phyloP scores from a whole-genome alignment of 2,113 vertebrate genomes.

The Gila orcuttii region DNA sequence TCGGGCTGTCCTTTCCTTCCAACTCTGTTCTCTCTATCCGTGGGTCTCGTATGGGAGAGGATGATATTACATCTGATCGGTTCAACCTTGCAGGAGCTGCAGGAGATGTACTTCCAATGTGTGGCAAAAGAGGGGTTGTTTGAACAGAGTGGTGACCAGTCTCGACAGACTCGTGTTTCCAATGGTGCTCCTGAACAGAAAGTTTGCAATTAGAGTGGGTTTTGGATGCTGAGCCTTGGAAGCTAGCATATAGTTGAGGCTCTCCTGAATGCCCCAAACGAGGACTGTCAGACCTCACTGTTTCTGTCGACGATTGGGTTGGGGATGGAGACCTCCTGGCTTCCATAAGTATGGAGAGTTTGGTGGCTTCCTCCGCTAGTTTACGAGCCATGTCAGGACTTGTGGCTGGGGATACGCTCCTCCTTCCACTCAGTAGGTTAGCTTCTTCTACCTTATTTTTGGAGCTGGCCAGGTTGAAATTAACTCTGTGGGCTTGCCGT shows the following conservation, averaged over 20 bases:
- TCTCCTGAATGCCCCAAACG: slow-evolving; percentile 43
- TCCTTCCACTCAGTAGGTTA: slow-evolving; percentile 45
- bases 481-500: slow-evolving; percentile 47
- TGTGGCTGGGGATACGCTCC: slow-evolving; percentile 53
- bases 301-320: slow-evolving; percentile 58
- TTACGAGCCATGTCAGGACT: slow-evolving; percentile 62
- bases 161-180: slow-evolving; percentile 43
- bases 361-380: slow-evolving; percentile 63
- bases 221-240: slow-evolving; percentile 40
- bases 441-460: slow-evolving; percentile 43
- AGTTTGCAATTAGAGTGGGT: slow-evolving; percentile 35
- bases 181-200: slow-evolving; percentile 34
- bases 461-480: slow-evolving; percentile 40
- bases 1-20: slow-evolving; percentile 39
- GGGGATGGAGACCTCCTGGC: slow-evolving; percentile 63
- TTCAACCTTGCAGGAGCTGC: slow-evolving; percentile 49
- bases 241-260: slow-evolving; percentile 41
- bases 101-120: slow-evolving; percentile 52
- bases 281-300: slow-evolving; percentile 60
- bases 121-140: slow-evolving; percentile 44
- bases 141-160: slow-evolving; percentile 48
- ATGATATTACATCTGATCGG: slow-evolving; percentile 35
- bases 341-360: slow-evolving; percentile 63
- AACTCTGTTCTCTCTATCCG: slow-evolving; percentile 38
- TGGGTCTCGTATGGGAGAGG: slow-evolving; percentile 60